Evolutionary conservation across 2,888 invertebrate species (phyloP).

Genomic region (Drosophila recens): DNA sequence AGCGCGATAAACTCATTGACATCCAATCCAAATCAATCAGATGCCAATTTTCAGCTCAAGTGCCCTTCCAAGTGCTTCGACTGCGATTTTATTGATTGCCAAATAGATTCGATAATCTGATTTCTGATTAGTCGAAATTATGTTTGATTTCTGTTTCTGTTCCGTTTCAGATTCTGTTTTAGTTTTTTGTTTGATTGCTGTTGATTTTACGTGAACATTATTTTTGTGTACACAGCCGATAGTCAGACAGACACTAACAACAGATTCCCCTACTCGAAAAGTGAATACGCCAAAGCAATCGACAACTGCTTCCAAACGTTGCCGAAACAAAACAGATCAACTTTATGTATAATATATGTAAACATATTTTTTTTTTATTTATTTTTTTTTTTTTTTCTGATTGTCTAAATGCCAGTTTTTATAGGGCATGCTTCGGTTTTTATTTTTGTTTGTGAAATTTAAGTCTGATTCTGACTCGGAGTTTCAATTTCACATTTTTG

Average conservation of each 20-base stretch:
- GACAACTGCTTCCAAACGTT: not conserved
- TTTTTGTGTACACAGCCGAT: conserved; percentile 8
- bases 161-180: not conserved
- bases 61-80: conserved; percentile 21
- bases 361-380: not conserved
- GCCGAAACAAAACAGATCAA: conserved; percentile 1
- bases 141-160: not conserved
- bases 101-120: conserved; percentile 5
- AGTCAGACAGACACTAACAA: not conserved
- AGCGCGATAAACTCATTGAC: not conserved
- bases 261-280: not conserved
- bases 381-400: not conserved
- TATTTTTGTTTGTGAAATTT: not conserved
- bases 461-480: not conserved
- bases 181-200: not conserved
- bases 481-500: not conserved
- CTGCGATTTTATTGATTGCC: conserved; percentile 27
- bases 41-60: conserved; percentile 11
- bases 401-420: not conserved
- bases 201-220: not conserved
- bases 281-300: not conserved
- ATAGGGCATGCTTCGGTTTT: conserved; percentile 5
- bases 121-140: conserved; percentile 21
- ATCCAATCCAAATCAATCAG: conserved; percentile 1
- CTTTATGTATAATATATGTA: not conserved